Base-by-base conservation (phyloP, 2,113 vertebrate genomes). In the Lynx canadensis region DNA sequence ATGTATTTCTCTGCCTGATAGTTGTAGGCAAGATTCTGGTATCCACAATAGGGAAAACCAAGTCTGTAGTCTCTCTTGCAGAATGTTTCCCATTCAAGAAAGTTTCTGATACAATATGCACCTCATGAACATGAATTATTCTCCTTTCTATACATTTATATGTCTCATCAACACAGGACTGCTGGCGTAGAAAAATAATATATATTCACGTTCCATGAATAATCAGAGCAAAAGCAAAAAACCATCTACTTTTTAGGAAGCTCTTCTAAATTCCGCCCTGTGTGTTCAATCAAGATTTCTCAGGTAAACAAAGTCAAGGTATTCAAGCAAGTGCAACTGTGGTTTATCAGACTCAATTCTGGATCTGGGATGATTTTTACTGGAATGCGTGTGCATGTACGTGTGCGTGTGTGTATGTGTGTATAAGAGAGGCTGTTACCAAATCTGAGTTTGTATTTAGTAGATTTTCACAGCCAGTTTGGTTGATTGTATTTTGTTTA, bases 171-270 rank as follows among this genome's bases (percentile, higher is more conserved):
- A 80, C 86, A 88, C 29, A 52, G 50, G 55, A 48, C n/a, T 76
- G 83, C 87, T 73, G 33, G 95, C 13, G 13, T 95, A 88, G 52
- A 86, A 82, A 95, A 91, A 74, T 48, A 31, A 85, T 41, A 65
- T 60, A 68, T 52, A 68, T 48, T 95, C 25, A 91, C 19, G 65
- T 55, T 89, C 71, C 85, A 29, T 85, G 78, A 91, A 88, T 93
- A 91, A 73, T 95, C 48, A 90, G 25, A 91, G 27, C 86, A 50
- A 91, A 84, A 55, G 45, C 48, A 96, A 89, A 88, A 92, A 92
- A 10, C 27, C 21, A 27, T 23, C 15, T 50, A 82, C n/a, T 89
- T 82, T 41, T 33, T 45, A 84, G 85, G 57, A 68, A 65, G 80
- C 79, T 86, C n/a, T 52, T 71, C 15, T 63, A 79, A 91, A 97